Evolutionary conservation across 2,888 invertebrate species (phyloP).

Genomic region (Melanostoma mellinum): DNA sequence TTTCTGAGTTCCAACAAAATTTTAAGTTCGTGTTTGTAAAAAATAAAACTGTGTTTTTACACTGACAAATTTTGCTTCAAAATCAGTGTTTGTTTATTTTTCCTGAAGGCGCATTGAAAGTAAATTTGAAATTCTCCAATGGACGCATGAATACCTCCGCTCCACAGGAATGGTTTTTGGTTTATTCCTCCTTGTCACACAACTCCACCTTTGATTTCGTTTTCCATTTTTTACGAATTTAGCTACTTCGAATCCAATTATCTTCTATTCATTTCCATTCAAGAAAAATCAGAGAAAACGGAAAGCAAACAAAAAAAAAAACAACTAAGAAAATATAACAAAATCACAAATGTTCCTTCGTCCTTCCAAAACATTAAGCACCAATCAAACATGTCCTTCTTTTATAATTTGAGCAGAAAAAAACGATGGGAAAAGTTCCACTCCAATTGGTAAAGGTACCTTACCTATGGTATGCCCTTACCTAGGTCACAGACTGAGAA

Average conservation of each 20-base stretch:
- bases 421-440: not conserved
- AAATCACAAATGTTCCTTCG: conserved; percentile 23
- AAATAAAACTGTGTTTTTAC: too few species aligned
- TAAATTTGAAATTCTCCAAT: too few species aligned
- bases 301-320: not conserved
- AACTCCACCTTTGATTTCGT: conserved; percentile 36
- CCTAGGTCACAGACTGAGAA: conserved; percentile 4
- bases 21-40: too few species aligned
- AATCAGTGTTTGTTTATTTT: too few species aligned
- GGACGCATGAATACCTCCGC: conserved; percentile 38
- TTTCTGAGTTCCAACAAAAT: too few species aligned
- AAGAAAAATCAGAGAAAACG: not conserved
- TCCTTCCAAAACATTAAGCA: conserved; percentile 64
- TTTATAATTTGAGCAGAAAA: conserved; percentile 9
- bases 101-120: too few species aligned
- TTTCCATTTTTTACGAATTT: conserved; percentile 47
- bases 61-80: too few species aligned
- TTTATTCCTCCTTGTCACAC: conserved; percentile 18
- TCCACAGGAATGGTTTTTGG: conserved; percentile 21
- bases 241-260: not conserved
- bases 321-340: conserved; percentile 13
- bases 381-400: conserved; percentile 55
- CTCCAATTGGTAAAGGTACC: too few species aligned
- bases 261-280: not conserved
- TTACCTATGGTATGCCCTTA: too few species aligned